These are phyloP conservation scores for Brevimyrus niger DNA, from an alignment of 2,113 vertebrate genomes.

Conservation along the genomic window DNA sequence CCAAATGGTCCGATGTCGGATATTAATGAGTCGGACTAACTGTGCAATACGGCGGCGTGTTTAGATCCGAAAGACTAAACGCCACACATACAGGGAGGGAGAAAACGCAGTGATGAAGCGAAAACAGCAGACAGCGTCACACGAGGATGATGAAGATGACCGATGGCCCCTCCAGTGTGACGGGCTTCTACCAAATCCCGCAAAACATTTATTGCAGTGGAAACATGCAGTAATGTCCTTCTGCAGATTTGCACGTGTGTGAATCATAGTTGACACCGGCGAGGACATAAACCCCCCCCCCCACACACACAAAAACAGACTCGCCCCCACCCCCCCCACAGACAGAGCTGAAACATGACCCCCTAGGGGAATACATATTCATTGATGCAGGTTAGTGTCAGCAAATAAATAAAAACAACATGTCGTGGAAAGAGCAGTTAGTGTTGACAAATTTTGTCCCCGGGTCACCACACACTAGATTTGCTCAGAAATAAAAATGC, in stretches of 20 bases:
- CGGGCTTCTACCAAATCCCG: neutral
- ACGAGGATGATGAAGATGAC: neutral
- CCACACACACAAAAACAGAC: neutral
- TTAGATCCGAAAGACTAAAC: neutral
- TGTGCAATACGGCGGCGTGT: neutral
- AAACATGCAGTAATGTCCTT: neutral
- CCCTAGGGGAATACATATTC: neutral
- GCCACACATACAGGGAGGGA: neutral
- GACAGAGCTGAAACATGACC: neutral
- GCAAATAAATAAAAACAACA: neutral
- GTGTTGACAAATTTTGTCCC: neutral
- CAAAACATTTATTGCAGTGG: neutral
- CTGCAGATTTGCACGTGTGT: neutral
- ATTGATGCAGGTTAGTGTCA: neutral
- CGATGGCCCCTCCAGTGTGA: neutral
- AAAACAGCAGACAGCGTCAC: neutral
- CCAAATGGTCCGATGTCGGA: neutral
- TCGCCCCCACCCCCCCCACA: neutral
- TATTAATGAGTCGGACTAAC: neutral
- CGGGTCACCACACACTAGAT: neutral
- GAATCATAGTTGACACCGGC: neutral
- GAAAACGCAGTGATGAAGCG: neutral
- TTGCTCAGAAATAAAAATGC: neutral
- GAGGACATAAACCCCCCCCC: neutral
- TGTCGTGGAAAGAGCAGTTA: neutral